phyloP scores from a whole-genome alignment of 2,888 invertebrate species.

The Trilocha varians region DNA sequence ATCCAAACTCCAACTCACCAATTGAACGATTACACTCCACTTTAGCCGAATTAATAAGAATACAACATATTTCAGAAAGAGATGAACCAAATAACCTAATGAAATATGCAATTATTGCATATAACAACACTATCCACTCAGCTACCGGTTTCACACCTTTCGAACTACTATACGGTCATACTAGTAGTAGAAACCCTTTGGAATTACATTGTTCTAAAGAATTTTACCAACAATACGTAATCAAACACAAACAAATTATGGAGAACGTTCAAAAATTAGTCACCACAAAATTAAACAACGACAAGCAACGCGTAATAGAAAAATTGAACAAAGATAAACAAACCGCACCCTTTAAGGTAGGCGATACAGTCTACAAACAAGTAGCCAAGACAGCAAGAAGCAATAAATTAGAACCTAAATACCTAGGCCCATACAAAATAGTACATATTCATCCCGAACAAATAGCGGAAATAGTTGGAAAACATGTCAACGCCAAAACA shows the following conservation, averaged over 20 bases:
- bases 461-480: conserved; percentile 21
- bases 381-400: conserved; percentile 20
- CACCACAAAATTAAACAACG: conserved; percentile 4
- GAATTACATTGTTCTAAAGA: conserved; percentile 23
- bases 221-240: conserved; percentile 79
- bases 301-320: conserved; percentile 13
- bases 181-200: conserved; percentile 19
- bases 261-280: conserved; percentile 16
- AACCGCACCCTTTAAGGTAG: conserved; percentile 15
- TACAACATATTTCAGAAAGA: conserved; percentile 17
- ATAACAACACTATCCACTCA: conserved; percentile 21
- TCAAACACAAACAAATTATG: conserved; percentile 67
- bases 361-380: conserved; percentile 18
- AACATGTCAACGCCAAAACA: conserved; percentile 19
- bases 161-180: conserved; percentile 24
- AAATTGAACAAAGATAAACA: conserved; percentile 12
- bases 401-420: conserved; percentile 14
- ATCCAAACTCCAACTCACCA: conserved; percentile 15
- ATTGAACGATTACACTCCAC: conserved; percentile 16
- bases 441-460: conserved; percentile 19
- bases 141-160: conserved; percentile 20
- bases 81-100: conserved; percentile 7
- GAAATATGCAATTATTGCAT: conserved; percentile 20
- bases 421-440: conserved; percentile 17
- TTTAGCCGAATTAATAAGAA: conserved; percentile 13